These are phyloP conservation scores for Drosophila borborema DNA, from an alignment of 2,888 invertebrate species.

Conservation along the genomic window DNA sequence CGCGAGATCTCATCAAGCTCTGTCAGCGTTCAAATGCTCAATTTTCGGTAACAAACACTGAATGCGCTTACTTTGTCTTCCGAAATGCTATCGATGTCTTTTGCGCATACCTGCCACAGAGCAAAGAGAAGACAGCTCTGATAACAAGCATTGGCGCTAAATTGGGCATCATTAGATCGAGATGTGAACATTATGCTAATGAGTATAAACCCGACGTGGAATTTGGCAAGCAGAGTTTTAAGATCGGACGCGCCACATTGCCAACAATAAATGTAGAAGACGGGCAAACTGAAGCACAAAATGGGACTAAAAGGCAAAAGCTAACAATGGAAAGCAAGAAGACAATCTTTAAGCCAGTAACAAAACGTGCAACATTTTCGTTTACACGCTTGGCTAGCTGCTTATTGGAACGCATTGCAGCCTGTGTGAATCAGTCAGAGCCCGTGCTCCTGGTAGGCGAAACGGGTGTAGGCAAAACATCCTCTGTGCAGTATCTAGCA, in stretches of 20 bases:
- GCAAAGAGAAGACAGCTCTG: slow-evolving; percentile 88
- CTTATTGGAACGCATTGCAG: slow-evolving; percentile 94
- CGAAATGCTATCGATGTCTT: slow-evolving; percentile 97
- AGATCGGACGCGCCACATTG: slow-evolving; percentile 90
- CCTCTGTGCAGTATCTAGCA: slow-evolving; percentile 96
- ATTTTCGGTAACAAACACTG: slow-evolving; percentile 89
- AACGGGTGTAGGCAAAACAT: slow-evolving; percentile 99
- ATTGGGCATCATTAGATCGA: slow-evolving; percentile 92
- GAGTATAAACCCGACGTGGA: slow-evolving; percentile 92
- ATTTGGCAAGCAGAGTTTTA: slow-evolving; percentile 86
- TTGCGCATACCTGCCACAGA: slow-evolving; percentile 91
- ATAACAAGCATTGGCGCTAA: slow-evolving; percentile 91
- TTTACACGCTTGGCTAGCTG: slow-evolving; percentile 93
- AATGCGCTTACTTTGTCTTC: slow-evolving; percentile 86
- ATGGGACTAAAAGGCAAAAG: slow-evolving; percentile 78
- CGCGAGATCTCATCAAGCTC: slow-evolving; percentile 96
- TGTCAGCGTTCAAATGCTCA: slow-evolving; percentile 91
- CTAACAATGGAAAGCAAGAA: slow-evolving; percentile 58
- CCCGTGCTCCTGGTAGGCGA: slow-evolving; percentile 98
- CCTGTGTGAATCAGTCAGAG: slow-evolving; percentile 92
- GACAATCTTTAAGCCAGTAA: slow-evolving; percentile 26
- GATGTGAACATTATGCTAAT: slow-evolving; percentile 92
- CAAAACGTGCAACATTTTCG: slow-evolving; percentile 88
- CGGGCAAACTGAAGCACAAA: slow-evolving; percentile 26
- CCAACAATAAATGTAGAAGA: slow-evolving; percentile 73